Conservation (phyloP, 2,888 invertebrate genomes). For the Campaea margaritaria region DNA sequence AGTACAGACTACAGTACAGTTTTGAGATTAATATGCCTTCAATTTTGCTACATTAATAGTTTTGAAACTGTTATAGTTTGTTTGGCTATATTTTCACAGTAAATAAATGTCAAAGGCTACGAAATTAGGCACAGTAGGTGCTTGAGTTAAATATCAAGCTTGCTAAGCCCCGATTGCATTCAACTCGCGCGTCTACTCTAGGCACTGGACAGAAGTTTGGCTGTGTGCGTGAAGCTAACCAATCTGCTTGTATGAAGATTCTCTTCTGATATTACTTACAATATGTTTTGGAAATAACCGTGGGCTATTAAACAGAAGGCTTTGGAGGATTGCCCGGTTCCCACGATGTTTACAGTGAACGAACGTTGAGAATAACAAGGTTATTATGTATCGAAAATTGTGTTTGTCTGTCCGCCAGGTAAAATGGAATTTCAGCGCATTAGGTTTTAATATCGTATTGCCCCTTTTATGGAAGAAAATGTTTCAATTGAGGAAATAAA, state of each 20-base stretch:
- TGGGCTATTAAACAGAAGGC: slow-evolving; percentile 30
- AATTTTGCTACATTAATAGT: too few species aligned
- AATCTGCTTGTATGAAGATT: neutral
- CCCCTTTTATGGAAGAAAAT: too few species aligned
- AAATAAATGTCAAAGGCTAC: too few species aligned
- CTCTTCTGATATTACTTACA: slow-evolving; percentile 4
- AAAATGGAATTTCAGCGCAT: slow-evolving; percentile 22
- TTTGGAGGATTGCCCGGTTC: slow-evolving; percentile 32
- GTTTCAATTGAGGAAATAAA: too few species aligned
- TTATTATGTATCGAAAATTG: slow-evolving; percentile 29
- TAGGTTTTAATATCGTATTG: slow-evolving; percentile 9
- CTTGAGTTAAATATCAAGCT: too few species aligned
- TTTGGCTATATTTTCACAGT: too few species aligned
- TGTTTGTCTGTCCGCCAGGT: slow-evolving; percentile 23
- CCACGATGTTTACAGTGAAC: slow-evolving; percentile 24
- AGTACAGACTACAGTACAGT: slow-evolving; percentile 2
- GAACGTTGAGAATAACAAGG: slow-evolving; percentile 18
- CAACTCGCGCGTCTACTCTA: too few species aligned
- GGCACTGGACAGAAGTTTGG: too few species aligned
- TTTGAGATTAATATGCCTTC: too few species aligned
- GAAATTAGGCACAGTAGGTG: too few species aligned
- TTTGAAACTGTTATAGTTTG: too few species aligned
- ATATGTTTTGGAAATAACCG: slow-evolving; percentile 24
- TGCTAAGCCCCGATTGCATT: too few species aligned
- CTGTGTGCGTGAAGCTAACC: neutral